Conservation (phyloP, 2,888 invertebrate genomes). For the Phlogophora meticulosa region DNA sequence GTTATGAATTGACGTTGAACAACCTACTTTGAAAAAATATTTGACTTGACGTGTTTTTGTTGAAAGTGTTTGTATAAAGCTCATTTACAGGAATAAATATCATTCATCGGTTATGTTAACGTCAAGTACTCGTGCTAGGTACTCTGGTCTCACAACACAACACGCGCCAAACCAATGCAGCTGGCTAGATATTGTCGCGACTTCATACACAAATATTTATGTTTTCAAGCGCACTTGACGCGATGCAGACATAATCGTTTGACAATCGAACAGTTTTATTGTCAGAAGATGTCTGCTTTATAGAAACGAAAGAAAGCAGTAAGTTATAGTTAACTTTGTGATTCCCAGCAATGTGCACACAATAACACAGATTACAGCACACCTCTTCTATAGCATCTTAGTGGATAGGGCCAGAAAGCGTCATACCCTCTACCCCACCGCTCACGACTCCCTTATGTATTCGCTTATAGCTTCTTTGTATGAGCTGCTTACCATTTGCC, state of each 20-base stretch:
- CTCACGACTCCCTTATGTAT: too few species aligned
- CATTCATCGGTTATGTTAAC: not conserved
- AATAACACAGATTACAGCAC: too few species aligned
- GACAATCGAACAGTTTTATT: conserved; percentile 22
- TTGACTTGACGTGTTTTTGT: too few species aligned
- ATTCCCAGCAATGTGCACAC: not conserved
- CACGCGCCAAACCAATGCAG: conserved; percentile 11
- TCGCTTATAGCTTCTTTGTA: too few species aligned
- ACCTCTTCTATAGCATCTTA: too few species aligned
- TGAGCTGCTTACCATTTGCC: too few species aligned
- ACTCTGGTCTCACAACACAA: conserved; percentile 1
- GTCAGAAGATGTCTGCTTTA: not conserved
- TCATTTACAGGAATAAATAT: too few species aligned
- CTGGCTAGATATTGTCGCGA: conserved; percentile 10
- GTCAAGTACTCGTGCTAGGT: not conserved
- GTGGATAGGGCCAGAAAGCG: too few species aligned
- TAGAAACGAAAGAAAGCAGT: not conserved
- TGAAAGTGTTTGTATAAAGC: too few species aligned
- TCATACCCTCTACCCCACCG: too few species aligned
- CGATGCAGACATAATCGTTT: conserved; percentile 26
- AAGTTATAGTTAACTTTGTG: not conserved
- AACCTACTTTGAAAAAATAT: too few species aligned
- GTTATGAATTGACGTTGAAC: too few species aligned
- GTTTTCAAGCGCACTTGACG: conserved; percentile 3
- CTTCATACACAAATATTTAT: conserved; percentile 35